Evolutionary conservation across 2,888 invertebrate genomes (phyloP).

Genomic region (Ganaspis brasiliensis): DNA sequence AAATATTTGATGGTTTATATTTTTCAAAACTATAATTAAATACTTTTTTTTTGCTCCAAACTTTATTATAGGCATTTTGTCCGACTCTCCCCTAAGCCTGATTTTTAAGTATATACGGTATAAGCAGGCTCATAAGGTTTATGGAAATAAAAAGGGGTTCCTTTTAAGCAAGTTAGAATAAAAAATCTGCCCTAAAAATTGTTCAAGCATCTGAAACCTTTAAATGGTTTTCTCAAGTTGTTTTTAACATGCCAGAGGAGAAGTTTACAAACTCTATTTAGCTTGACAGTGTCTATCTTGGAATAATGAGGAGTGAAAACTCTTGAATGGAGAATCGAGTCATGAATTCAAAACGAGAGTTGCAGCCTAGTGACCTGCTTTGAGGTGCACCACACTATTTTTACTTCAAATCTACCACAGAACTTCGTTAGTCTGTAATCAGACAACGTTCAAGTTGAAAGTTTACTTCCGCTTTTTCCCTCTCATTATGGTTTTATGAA

Average conservation of each 20-base stretch:
- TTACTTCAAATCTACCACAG: slow-evolving; percentile 74
- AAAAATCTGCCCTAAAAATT: too few relatives aligned
- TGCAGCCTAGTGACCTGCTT: slow-evolving; percentile 78
- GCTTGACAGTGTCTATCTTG: neutral
- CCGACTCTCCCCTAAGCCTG: too few relatives aligned
- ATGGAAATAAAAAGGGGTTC: too few relatives aligned
- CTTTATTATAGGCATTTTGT: too few relatives aligned
- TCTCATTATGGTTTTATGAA: slow-evolving; percentile 6
- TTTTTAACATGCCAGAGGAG: neutral
- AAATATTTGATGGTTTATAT: too few relatives aligned
- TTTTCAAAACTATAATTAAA: too few relatives aligned
- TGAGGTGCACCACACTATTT: slow-evolving; percentile 77
- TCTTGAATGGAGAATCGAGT: slow-evolving; percentile 37
- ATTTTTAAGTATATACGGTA: too few relatives aligned
- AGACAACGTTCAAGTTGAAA: slow-evolving; percentile 3
- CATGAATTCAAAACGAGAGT: slow-evolving; percentile 65
- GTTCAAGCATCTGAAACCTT: neutral
- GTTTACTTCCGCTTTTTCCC: slow-evolving; percentile 17
- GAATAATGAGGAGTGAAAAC: slow-evolving; percentile 19
- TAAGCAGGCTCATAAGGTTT: too few relatives aligned
- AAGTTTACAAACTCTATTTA: slow-evolving; percentile 36
- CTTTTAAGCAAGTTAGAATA: too few relatives aligned
- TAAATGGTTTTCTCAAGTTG: neutral
- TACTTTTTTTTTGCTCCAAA: too few relatives aligned
- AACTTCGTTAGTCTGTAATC: slow-evolving; percentile 40